Conservation (phyloP, 2,888 invertebrate genomes). For the Pristionchus mayeri region DNA sequence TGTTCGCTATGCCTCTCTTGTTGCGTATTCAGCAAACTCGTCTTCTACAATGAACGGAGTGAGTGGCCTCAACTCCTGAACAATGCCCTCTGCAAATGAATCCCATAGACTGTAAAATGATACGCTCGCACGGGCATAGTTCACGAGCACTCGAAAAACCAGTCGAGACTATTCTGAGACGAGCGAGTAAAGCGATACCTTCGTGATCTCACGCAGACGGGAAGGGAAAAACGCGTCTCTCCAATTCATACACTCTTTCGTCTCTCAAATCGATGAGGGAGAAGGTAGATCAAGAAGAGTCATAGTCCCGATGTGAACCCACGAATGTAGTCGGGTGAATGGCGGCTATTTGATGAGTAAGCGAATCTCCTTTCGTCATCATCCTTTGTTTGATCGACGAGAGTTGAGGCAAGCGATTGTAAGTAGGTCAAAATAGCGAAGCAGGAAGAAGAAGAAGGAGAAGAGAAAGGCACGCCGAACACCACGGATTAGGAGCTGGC, state of each 20-base stretch:
- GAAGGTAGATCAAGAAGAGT: too few species aligned
- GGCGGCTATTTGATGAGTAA: conserved; percentile 40
- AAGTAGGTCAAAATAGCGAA: conserved; percentile 42
- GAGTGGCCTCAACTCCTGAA: too few species aligned
- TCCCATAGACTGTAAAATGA: too few species aligned
- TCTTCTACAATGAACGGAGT: too few species aligned
- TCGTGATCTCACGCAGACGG: neutral
- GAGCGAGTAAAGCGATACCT: neutral
- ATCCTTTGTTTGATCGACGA: conserved; percentile 6
- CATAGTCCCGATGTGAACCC: conserved; percentile 8
- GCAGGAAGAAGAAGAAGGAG: conserved; percentile 24
- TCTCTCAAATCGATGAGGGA: neutral
- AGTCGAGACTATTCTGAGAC: neutral
- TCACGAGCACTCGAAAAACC: conserved; percentile 14
- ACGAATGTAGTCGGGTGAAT: neutral
- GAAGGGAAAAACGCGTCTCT: too few species aligned
- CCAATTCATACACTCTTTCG: neutral
- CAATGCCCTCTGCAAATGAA: too few species aligned
- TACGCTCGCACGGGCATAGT: neutral
- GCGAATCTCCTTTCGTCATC: conserved; percentile 10
- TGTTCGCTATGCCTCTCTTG: too few species aligned
- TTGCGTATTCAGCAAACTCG: too few species aligned
- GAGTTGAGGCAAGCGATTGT: conserved; percentile 7
- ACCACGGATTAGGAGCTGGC: conserved; percentile 6
- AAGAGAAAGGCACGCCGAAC: conserved; percentile 2